These are phyloP conservation scores for Calameuta filiformis DNA, from an alignment of 2,888 invertebrate genomes.

Conservation along the genomic window DNA sequence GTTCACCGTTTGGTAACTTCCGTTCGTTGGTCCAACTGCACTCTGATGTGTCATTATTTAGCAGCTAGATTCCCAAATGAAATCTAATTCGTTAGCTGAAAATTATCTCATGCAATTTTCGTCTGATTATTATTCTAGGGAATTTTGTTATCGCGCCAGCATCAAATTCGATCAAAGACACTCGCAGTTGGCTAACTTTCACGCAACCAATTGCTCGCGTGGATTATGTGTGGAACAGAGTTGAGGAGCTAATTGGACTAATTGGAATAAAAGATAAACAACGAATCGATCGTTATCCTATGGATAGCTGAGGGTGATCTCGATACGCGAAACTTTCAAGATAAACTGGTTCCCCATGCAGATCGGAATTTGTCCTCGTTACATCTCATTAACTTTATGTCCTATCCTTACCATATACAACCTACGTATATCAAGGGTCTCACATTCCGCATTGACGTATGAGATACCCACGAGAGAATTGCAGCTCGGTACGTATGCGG, in stretches of 20 bases:
- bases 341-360: conserved; percentile 44
- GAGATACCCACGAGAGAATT: neutral
- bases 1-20: neutral
- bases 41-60: neutral
- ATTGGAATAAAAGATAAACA: conserved; percentile 7
- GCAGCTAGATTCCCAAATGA: no score
- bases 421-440: conserved; percentile 6
- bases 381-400: conserved; percentile 51
- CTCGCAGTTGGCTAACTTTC: neutral
- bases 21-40: neutral
- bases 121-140: neutral
- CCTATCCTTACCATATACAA: conserved; percentile 9
- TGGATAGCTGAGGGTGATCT: conserved; percentile 27
- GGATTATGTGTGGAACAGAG: neutral
- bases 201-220: neutral
- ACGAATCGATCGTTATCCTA: conserved; percentile 4
- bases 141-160: neutral
- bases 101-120: no score
- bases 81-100: no score
- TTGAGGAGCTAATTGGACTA: neutral
- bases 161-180: neutral
- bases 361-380: conserved; percentile 59
- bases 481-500: neutral
- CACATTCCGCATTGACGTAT: neutral
- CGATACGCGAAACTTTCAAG: conserved; percentile 50